Percentiles rank a stretch among this genome's conserved stretches.
phyloP scores from a whole-genome alignment of 92 coral and sea anemone genomes.

The Epizoanthus ramosus region DNA sequence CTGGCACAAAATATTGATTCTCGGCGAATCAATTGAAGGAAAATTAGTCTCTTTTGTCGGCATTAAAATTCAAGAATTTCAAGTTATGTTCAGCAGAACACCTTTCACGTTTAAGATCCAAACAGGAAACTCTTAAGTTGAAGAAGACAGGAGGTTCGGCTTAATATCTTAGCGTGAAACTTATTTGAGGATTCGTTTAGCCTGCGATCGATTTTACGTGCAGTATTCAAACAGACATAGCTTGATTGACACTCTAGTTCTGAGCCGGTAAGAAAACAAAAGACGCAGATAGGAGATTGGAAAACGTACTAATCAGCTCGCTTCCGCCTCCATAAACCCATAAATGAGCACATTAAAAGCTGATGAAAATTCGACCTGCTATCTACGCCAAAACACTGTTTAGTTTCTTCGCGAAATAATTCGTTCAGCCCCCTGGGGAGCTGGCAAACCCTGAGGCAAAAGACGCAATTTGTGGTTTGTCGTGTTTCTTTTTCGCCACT shows the following conservation, averaged over 20 bases:
- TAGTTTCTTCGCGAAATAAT: constrained; percentile 7
- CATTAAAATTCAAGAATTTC: constrained; percentile 28
- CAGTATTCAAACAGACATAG: constrained; percentile 16
- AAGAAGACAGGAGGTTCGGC: neutral
- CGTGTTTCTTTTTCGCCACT: constrained; percentile 58
- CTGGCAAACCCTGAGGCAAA: constrained; percentile 30
- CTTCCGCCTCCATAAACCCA: constrained; percentile 45
- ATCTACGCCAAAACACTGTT: constrained; percentile 42
- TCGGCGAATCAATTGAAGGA: constrained; percentile 36
- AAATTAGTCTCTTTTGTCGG: constrained; percentile 45
- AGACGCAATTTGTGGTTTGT: constrained; percentile 53
- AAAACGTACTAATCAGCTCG: constrained; percentile 36
- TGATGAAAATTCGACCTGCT: constrained; percentile 32
- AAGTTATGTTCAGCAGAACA: constrained; percentile 2
- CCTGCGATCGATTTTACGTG: constrained; percentile 37
- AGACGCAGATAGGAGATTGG: constrained; percentile 24
- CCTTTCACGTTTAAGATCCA: constrained; percentile 18
- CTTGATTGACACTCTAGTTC: constrained; percentile 36
- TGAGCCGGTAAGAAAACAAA: constrained; percentile 44
- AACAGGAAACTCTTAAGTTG: constrained; percentile 34
- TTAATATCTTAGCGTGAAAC: constrained; percentile 21
- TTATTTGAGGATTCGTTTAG: constrained; percentile 11
- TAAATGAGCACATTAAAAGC: constrained; percentile 30
- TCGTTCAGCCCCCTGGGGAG: constrained; percentile 30
- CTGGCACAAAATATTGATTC: constrained; percentile 45